A percentile compares a stretch with the other conserved stretches of the same genome.
Evolutionary conservation across 2,113 vertebrate species (phyloP).

Genomic region (Arizona elegans): DNA sequence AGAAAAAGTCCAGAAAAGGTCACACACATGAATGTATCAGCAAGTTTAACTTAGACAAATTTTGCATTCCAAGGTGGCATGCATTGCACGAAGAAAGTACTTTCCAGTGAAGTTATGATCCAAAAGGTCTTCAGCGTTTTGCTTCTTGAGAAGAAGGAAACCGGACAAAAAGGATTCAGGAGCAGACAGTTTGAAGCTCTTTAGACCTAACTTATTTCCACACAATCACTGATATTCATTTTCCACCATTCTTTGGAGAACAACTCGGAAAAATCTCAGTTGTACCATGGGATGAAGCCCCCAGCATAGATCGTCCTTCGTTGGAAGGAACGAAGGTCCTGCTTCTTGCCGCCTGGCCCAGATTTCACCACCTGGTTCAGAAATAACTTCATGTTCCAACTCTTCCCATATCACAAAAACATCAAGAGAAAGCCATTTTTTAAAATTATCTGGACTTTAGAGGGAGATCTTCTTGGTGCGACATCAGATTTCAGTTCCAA

Average conservation of each 20-base stretch:
- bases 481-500: no score
- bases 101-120: neutral
- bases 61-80: neutral
- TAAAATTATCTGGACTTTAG: neutral
- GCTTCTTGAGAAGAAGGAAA: neutral
- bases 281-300: neutral
- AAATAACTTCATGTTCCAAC: neutral
- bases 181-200: neutral
- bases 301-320: neutral
- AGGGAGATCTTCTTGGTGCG: neutral
- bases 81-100: neutral
- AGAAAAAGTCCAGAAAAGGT: conserved; percentile 4
- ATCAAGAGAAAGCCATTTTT: neutral
- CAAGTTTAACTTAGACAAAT: neutral
- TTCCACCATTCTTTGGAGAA: neutral
- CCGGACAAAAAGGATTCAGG: neutral
- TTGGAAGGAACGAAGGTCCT: neutral
- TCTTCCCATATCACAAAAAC: neutral
- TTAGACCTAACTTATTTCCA: neutral
- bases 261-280: no score
- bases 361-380: neutral
- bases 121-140: neutral
- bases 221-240: neutral
- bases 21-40: neutral
- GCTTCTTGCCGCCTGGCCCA: neutral